These are phyloP conservation scores for Ips typographus DNA, from an alignment of 1,140 invertebrate genomes.

Conservation along the genomic window DNA sequence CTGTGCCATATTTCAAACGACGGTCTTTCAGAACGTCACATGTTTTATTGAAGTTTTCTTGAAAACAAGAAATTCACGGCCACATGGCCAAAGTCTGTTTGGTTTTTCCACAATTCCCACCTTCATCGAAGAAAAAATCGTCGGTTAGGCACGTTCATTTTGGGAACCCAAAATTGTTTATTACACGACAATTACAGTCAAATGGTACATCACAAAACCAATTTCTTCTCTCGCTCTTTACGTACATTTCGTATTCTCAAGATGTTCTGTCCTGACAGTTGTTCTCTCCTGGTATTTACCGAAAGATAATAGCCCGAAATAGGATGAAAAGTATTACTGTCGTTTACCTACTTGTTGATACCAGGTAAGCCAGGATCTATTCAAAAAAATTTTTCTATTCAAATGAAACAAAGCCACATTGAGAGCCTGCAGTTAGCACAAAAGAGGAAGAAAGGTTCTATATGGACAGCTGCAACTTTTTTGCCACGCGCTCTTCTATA, in stretches of 20 bases:
- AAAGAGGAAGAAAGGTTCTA: conserved; percentile 22
- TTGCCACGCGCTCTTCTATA: conserved; percentile 12
- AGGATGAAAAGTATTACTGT: conserved; percentile 21
- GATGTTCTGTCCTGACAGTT: conserved; percentile 18
- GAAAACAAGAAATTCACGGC: conserved; percentile 1
- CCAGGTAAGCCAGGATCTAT: conserved; percentile 27
- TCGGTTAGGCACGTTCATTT: neutral
- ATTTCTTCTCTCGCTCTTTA: neutral
- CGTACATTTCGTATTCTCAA: neutral
- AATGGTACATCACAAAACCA: neutral
- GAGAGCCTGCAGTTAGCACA: conserved; percentile 20
- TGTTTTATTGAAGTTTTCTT: conserved; percentile 34
- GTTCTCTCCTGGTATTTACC: neutral
- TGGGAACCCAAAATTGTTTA: neutral
- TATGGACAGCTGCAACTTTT: conserved; percentile 28
- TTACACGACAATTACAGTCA: neutral
- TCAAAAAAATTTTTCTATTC: conserved; percentile 10
- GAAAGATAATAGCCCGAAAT: conserved; percentile 9
- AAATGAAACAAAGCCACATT: conserved; percentile 26
- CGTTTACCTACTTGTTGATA: conserved; percentile 25
- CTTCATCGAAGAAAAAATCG: neutral
- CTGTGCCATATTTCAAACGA: conserved; percentile 42
- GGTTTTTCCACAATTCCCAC: conserved; percentile 13
- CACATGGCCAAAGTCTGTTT: conserved; percentile 21
- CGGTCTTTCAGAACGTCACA: conserved; percentile 32